A percentile compares a stretch with the other conserved stretches of the same genome.
These are phyloP conservation scores for Acanthosepion esculentum DNA, from an alignment of 2,888 invertebrate species.

Conservation along the genomic window DNA sequence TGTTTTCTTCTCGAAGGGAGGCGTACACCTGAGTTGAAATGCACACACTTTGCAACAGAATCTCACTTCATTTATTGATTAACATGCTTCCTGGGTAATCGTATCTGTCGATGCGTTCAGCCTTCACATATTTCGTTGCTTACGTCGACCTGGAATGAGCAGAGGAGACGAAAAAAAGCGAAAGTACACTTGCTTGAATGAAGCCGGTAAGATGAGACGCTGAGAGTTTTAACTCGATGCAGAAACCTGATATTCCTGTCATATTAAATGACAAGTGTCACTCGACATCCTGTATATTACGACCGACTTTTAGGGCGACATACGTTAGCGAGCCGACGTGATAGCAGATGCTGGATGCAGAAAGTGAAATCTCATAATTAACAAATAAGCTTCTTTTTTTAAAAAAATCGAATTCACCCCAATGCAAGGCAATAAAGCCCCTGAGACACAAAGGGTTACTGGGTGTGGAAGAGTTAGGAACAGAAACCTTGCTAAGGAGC, in stretches of 20 bases:
- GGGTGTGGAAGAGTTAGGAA: too few species aligned
- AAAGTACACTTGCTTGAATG: conserved; percentile 13
- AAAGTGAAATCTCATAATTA: too few species aligned
- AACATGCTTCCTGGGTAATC: background rate
- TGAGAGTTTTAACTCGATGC: background rate
- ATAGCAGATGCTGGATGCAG: too few species aligned
- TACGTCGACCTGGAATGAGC: background rate
- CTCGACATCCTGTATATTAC: background rate
- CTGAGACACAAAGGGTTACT: too few species aligned
- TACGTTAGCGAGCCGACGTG: background rate
- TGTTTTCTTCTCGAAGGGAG: background rate
- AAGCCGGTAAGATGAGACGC: background rate
- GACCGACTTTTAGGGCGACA: background rate
- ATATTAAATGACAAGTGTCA: background rate
- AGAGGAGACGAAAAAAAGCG: background rate
- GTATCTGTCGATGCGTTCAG: background rate
- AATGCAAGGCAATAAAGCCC: too few species aligned
- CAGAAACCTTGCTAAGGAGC: too few species aligned
- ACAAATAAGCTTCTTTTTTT: too few species aligned
- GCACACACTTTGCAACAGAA: background rate
- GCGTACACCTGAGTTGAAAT: background rate
- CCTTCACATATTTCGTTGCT: background rate
- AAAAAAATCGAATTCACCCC: too few species aligned
- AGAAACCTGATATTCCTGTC: too few species aligned
- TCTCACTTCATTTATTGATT: background rate